Evolutionary conservation across 1,140 invertebrate genomes (phyloP).

Genomic region (Drosophila tani): DNA sequence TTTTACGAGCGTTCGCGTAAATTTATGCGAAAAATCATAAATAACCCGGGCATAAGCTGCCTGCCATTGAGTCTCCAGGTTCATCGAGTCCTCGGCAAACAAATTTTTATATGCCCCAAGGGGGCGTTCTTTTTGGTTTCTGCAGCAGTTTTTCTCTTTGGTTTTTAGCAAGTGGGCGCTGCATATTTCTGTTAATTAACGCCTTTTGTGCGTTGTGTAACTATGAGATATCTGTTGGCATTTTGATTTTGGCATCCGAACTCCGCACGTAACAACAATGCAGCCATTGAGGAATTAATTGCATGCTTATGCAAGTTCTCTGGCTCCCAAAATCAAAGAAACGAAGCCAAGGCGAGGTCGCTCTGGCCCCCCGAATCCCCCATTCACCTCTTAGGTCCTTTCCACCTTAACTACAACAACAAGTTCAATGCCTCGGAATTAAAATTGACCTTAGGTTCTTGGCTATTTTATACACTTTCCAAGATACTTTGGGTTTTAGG

Average conservation of each 20-base stretch:
- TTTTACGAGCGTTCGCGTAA: slow-evolving; percentile 82
- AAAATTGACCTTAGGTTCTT: slow-evolving; percentile 74
- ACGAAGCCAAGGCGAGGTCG: slow-evolving; percentile 55
- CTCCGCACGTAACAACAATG: slow-evolving; percentile 48
- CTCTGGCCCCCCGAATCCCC: not conserved
- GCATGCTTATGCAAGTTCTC: slow-evolving; percentile 53
- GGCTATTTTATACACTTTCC: slow-evolving; percentile 21
- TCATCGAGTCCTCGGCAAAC: slow-evolving; percentile 17
- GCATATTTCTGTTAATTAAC: slow-evolving; percentile 81
- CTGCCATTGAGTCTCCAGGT: slow-evolving; percentile 1
- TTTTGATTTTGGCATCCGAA: slow-evolving; percentile 13
- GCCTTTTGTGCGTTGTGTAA: slow-evolving; percentile 71
- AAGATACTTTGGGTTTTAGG: too few relatives aligned
- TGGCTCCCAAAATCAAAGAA: slow-evolving; percentile 52
- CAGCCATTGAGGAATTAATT: slow-evolving; percentile 60
- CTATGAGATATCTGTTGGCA: slow-evolving; percentile 48
- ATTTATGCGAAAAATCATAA: slow-evolving; percentile 83
- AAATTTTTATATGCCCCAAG: slow-evolving; percentile 18
- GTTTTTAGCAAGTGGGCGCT: slow-evolving; percentile 70
- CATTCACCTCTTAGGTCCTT: not conserved
- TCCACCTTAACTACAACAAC: slow-evolving; percentile 44
- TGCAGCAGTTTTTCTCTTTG: not conserved
- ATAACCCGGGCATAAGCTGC: slow-evolving; percentile 54
- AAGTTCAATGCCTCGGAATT: slow-evolving; percentile 81
- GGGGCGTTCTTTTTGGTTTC: slow-evolving; percentile 29